Evolutionary conservation across 2,113 vertebrate genomes (phyloP).

Genomic region (Willisornis vidua): DNA sequence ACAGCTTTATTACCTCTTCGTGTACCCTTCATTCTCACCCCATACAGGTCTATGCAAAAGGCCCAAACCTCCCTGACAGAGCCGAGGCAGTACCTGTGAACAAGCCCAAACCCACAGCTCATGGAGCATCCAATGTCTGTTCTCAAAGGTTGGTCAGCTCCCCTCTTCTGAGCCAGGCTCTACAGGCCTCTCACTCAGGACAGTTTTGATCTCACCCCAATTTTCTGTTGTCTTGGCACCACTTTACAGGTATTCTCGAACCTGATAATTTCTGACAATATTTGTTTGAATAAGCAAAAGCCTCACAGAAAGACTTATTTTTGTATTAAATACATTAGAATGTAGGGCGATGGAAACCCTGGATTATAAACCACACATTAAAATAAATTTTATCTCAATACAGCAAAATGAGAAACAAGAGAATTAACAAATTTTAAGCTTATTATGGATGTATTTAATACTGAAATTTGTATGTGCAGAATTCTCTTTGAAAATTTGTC

Average conservation of each 20-base stretch:
- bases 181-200: not conserved
- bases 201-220: not conserved
- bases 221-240: not conserved
- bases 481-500: not conserved
- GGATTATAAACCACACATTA: not conserved
- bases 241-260: not conserved
- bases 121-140: not conserved
- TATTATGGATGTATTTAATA: not conserved
- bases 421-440: not conserved
- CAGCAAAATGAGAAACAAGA: not conserved
- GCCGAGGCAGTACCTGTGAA: not conserved
- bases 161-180: not conserved
- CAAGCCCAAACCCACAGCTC: not conserved
- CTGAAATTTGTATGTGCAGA: not conserved
- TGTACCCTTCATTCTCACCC: not conserved
- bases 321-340: not conserved
- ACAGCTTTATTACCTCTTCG: not conserved
- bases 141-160: not conserved
- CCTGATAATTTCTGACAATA: not conserved
- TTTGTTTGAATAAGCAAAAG: not conserved
- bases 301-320: not conserved
- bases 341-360: not conserved
- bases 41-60: not conserved
- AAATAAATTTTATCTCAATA: not conserved
- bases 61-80: not conserved